These are phyloP conservation scores for Holothuria scabra DNA, from an alignment of 53 echinoderm and acorn worm genomes.

Conservation along the genomic window DNA sequence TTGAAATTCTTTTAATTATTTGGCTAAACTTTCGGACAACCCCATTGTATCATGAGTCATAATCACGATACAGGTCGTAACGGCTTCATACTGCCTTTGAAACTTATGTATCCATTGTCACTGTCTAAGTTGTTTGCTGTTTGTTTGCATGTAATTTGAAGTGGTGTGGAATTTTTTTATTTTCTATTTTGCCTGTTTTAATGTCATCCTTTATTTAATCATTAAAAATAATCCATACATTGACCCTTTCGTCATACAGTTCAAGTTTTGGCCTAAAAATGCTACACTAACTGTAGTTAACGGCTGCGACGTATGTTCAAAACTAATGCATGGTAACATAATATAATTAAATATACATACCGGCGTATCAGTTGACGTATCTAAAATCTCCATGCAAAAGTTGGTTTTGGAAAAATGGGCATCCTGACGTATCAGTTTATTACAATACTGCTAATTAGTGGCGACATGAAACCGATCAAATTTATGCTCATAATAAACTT, in stretches of 20 bases:
- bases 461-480: neutral
- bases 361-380: no score
- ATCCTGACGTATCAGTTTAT: constrained; percentile 8
- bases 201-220: neutral
- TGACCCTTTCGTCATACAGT: neutral
- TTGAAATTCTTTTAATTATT: no score
- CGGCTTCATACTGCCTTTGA: neutral
- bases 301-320: no score
- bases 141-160: constrained; percentile 3
- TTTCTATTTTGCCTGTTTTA: neutral
- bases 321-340: no score
- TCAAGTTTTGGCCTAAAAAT: no score
- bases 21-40: no score
- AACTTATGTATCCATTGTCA: neutral
- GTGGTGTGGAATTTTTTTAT: neutral
- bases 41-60: no score
- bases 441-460: neutral
- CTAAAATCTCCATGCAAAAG: neutral
- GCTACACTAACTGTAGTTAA: no score
- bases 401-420: neutral
- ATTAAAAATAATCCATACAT: neutral
- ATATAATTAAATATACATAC: neutral
- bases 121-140: neutral
- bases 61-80: no score
- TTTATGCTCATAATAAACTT: no score